phyloP scores from a whole-genome alignment of 2,888 invertebrate genomes.

The Nematopogon swammerdamellus region DNA sequence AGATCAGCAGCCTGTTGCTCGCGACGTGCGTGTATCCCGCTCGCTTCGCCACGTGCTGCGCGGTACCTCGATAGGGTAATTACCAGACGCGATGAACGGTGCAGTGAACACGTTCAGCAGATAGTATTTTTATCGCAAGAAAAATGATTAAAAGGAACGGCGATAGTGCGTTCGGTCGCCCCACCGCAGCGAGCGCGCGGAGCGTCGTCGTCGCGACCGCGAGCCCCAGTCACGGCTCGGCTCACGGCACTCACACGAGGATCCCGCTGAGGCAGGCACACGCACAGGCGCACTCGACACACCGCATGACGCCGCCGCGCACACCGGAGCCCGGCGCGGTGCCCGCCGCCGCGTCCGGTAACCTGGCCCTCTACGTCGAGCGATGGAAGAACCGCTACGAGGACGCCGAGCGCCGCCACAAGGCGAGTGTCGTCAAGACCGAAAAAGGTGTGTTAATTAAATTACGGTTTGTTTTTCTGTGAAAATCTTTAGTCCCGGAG shows the following conservation, averaged over 20 bases:
- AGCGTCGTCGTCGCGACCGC: slow-evolving; percentile 36
- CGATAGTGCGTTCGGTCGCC: slow-evolving; percentile 45
- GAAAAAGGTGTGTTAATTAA: slow-evolving; percentile 62
- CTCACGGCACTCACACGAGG: slow-evolving; percentile 37
- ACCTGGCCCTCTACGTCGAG: slow-evolving; percentile 49
- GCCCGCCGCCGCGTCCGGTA: slow-evolving; percentile 43
- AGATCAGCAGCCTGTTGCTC: slow-evolving; percentile 41
- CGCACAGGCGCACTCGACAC: slow-evolving; percentile 19
- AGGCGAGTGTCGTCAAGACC: slow-evolving; percentile 61
- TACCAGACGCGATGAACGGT: neutral
- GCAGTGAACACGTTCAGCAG: neutral
- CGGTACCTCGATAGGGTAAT: neutral
- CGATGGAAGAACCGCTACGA: slow-evolving; percentile 70
- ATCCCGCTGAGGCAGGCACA: slow-evolving; percentile 42
- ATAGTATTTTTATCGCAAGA: slow-evolving; percentile 15
- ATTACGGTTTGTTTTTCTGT: slow-evolving; percentile 7
- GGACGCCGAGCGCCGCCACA: slow-evolving; percentile 67
- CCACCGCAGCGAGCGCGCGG: slow-evolving; percentile 50
- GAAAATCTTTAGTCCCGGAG: slow-evolving; percentile 15
- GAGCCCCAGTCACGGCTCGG: slow-evolving; percentile 29
- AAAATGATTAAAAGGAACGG: slow-evolving; percentile 56
- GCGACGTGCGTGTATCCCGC: slow-evolving; percentile 27
- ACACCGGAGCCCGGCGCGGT: slow-evolving; percentile 47
- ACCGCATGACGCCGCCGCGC: slow-evolving; percentile 44
- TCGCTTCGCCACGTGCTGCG: neutral